These are phyloP conservation scores for Sebastes taczanowskii DNA, from an alignment of 2,797 vertebrate genomes.

Conservation along the genomic window DNA sequence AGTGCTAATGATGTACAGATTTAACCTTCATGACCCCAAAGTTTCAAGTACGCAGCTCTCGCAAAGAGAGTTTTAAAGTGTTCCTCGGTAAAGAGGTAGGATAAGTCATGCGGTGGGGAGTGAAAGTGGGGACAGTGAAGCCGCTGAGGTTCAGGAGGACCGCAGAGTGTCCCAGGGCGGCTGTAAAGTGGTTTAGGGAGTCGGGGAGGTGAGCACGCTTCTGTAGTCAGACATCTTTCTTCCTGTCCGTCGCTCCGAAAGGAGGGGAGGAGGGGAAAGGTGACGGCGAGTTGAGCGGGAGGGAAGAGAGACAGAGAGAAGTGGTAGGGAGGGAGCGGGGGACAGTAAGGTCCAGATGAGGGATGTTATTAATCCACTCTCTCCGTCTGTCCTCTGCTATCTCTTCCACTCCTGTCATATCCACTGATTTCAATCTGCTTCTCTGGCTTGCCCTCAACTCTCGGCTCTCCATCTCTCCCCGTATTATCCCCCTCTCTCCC, in stretches of 20 bases:
- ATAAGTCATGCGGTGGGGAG: neutral
- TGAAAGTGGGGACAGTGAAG: neutral
- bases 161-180: constrained; percentile 15
- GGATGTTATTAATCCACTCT: constrained; percentile 67
- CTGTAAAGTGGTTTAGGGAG: constrained; percentile 54
- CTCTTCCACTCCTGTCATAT: constrained; percentile 52
- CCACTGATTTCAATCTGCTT: constrained; percentile 60
- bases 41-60: neutral
- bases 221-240: constrained; percentile 37
- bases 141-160: constrained; percentile 17
- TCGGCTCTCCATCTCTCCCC: constrained; percentile 3
- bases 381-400: constrained; percentile 49
- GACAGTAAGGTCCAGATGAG: constrained; percentile 41
- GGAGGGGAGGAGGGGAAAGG: constrained; percentile 11
- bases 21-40: neutral
- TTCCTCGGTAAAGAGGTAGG: neutral
- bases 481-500: neutral
- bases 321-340: neutral
- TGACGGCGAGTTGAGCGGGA: constrained; percentile 9
- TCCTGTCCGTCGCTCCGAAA: constrained; percentile 5
- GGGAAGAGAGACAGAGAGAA: neutral
- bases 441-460: constrained; percentile 40
- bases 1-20: neutral
- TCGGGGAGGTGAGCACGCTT: constrained; percentile 25
- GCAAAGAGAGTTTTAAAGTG: neutral